Base-by-base conservation (phyloP, 2,888 invertebrate genomes). In the Eilema caniola region DNA sequence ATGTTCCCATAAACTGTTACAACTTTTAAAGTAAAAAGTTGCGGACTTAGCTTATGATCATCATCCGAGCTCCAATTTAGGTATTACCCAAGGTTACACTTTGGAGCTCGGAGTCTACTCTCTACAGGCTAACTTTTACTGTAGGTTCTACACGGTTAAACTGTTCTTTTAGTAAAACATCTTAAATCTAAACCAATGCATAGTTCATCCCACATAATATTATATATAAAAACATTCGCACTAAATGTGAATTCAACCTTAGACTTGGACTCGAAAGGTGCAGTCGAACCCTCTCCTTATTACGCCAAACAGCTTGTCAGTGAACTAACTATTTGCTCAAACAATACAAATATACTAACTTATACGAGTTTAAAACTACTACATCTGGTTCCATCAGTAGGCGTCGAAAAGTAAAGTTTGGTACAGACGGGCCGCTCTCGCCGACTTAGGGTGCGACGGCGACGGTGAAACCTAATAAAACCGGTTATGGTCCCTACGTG, bases 381-480 rank as follows among this genome's bases (percentile, higher is more conserved):
- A 75, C 82, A 79, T 76, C 76, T 79, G 82, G 76, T 72, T 73
- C 72, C 25, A 71, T 60, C 64, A 70, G 83, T 85, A 84, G 79
- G 83, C 80, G 80, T 81, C 75, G 71, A 75, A 86, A 59, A 59
- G 59, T 83, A 85, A 90, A 90, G 87, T 84, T 85, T 84, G 81
- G 86, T 84, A 79, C 86, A 85, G 88, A 88, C 86, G 85, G 78
- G 82, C 81, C 84, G 64, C 53, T 72, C 57, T 68, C 71, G 73
- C 79, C 76, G 85, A 83, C 82, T 86, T 82, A 83, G 89, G 89
- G 88, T 24, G 24, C 57, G 57, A 59, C 57, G 25, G 87, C 88
- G 89, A 88, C 89, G 89, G 90, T 89, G 92, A 92, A 94, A 93
- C 93, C 93, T 93, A 94, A 94, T 94, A 93, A 93, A 93, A 93